Evolutionary conservation across 37 sponge, comb jelly and placozoan species (phyloP).

Genomic region (Halisarca cf. caerulea): DNA sequence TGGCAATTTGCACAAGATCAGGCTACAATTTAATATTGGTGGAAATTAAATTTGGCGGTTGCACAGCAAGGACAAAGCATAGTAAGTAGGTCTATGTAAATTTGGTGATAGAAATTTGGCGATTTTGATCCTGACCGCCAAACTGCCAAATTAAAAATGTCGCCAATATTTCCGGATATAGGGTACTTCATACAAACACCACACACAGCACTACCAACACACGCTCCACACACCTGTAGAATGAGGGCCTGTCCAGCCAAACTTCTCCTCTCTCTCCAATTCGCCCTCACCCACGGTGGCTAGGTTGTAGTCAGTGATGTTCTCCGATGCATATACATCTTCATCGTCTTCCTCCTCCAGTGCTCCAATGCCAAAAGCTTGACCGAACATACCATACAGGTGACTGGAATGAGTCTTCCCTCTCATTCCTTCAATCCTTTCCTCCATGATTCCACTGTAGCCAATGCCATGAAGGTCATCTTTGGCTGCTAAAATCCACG

Average conservation of each 20-base stretch:
- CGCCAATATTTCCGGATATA: too few relatives aligned
- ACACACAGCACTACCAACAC: not conserved
- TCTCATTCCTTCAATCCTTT: slow-evolving; percentile 15
- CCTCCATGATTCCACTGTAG: slow-evolving; percentile 61
- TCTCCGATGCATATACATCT: slow-evolving; percentile 76
- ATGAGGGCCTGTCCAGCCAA: slow-evolving; percentile 76
- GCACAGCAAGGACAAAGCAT: too few relatives aligned
- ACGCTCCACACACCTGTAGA: slow-evolving; percentile 36
- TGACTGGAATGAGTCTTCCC: slow-evolving; percentile 24
- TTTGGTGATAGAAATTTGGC: too few relatives aligned
- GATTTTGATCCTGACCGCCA: too few relatives aligned
- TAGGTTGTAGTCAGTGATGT: slow-evolving; percentile 53
- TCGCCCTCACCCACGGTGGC: slow-evolving; percentile 54
- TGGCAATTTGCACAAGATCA: too few relatives aligned
- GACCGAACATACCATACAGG: slow-evolving; percentile 81
- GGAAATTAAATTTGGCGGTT: too few relatives aligned
- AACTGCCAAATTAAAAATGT: too few relatives aligned
- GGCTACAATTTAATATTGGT: too few relatives aligned
- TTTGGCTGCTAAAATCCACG: slow-evolving; percentile 59
- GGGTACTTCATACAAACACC: not conserved
- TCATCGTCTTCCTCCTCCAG: slow-evolving; percentile 83
- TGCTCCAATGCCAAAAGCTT: slow-evolving; percentile 96
- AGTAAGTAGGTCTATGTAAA: too few relatives aligned
- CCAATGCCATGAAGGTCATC: slow-evolving; percentile 84
- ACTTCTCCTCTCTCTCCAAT: slow-evolving; percentile 43